Evolutionary conservation across 2,797 vertebrate species (phyloP).

Genomic region (Malurus splendens): DNA sequence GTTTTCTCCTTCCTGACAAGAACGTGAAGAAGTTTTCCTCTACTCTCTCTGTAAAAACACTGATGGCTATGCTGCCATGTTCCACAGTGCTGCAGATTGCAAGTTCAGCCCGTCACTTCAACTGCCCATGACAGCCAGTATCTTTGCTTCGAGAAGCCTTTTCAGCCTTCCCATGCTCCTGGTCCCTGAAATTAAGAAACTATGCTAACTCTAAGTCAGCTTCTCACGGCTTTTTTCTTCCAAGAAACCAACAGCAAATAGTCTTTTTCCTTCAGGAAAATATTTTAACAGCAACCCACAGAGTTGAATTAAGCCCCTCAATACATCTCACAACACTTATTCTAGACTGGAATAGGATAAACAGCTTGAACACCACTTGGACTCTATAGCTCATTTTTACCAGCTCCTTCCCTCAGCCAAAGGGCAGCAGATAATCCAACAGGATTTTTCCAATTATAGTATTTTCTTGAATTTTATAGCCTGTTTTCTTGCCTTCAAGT

Average conservation of each 20-base stretch:
- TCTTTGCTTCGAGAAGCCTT: not conserved
- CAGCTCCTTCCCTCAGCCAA: not conserved
- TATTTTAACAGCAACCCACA: not conserved
- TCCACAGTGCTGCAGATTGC: not conserved
- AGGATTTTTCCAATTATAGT: not conserved
- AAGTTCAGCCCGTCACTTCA: not conserved
- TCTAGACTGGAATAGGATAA: not conserved
- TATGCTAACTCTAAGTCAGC: not conserved
- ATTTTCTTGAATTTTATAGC: not conserved
- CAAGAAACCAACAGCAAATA: not conserved
- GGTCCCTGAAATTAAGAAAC: not conserved
- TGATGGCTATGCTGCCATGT: not conserved
- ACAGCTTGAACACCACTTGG: rapidly evolving
- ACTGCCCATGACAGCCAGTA: rapidly evolving
- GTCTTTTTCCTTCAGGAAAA: not conserved
- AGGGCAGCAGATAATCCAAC: not conserved
- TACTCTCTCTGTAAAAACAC: not conserved
- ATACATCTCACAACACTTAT: not conserved
- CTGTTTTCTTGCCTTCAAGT: not conserved
- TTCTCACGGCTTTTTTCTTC: not conserved
- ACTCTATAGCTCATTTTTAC: not conserved
- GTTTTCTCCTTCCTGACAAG: slow-evolving; percentile 5
- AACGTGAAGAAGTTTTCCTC: not conserved
- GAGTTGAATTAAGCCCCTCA: not conserved
- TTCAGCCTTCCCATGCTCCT: not conserved